These are phyloP conservation scores for Malacosoma neustria DNA, from an alignment of 2,888 invertebrate species.

Conservation along the genomic window DNA sequence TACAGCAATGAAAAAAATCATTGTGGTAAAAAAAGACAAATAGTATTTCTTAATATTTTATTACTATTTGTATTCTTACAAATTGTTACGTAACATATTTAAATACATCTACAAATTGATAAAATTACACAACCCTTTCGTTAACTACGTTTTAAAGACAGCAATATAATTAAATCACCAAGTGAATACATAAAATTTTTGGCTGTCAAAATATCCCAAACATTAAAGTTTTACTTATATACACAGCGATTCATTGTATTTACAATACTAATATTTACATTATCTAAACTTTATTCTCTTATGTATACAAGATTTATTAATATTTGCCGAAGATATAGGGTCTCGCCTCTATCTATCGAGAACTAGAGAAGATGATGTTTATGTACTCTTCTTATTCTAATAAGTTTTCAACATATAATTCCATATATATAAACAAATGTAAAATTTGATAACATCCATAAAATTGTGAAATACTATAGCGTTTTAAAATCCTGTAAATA, in stretches of 20 bases:
- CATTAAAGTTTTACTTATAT: conserved; percentile 27
- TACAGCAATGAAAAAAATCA: no score
- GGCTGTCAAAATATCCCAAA: conserved; percentile 43
- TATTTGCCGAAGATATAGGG: background rate
- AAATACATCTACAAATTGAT: conserved; percentile 59
- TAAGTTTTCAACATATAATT: no score
- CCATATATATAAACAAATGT: no score
- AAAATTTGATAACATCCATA: no score
- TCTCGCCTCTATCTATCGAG: background rate
- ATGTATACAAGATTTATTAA: background rate
- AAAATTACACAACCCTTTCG: conserved; percentile 68
- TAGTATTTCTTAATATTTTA: conserved; percentile 26
- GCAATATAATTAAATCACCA: conserved; percentile 24
- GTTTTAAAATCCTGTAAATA: no score
- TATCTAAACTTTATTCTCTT: background rate
- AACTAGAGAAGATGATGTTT: background rate
- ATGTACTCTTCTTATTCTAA: no score
- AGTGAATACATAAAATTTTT: conserved; percentile 35
- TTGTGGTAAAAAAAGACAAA: conserved; percentile 47
- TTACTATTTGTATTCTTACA: conserved; percentile 32
- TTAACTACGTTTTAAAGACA: conserved; percentile 47
- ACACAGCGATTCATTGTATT: conserved; percentile 21
- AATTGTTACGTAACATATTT: conserved; percentile 59
- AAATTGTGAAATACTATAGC: no score
- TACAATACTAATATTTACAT: conserved; percentile 31